Evolutionary conservation across 2,797 vertebrate species (phyloP).

Genomic region (Ciconia nigra): DNA sequence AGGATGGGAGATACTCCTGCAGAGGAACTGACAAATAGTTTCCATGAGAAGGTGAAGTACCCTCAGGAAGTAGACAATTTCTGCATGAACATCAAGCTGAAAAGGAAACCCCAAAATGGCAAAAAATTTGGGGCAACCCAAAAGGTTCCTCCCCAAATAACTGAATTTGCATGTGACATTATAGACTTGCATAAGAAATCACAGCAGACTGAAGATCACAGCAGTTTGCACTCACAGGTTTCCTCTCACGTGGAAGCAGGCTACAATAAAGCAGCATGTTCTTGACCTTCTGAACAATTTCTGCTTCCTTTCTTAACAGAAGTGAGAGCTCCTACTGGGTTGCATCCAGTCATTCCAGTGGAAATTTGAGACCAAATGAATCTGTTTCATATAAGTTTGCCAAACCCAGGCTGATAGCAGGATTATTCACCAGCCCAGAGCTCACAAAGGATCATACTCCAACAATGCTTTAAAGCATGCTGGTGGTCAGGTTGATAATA

Average conservation of each 20-base stretch:
- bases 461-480: background rate
- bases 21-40: slow-evolving; percentile 19
- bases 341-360: background rate
- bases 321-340: background rate
- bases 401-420: background rate
- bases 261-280: background rate
- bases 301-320: background rate
- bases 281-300: background rate
- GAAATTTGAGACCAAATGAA: background rate
- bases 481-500: background rate
- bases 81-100: background rate
- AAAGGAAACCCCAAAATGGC: background rate
- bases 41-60: slow-evolving; percentile 23
- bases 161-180: background rate
- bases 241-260: background rate
- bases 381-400: background rate
- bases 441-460: background rate
- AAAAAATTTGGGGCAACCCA: background rate
- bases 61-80: slow-evolving; percentile 28
- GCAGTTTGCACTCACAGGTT: background rate
- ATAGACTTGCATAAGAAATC: background rate
- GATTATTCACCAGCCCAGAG: background rate
- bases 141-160: background rate
- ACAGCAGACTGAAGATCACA: background rate
- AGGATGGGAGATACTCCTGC: background rate